Conservation (phyloP, 2,113 vertebrate genomes). For the Scatophagus argus region DNA sequence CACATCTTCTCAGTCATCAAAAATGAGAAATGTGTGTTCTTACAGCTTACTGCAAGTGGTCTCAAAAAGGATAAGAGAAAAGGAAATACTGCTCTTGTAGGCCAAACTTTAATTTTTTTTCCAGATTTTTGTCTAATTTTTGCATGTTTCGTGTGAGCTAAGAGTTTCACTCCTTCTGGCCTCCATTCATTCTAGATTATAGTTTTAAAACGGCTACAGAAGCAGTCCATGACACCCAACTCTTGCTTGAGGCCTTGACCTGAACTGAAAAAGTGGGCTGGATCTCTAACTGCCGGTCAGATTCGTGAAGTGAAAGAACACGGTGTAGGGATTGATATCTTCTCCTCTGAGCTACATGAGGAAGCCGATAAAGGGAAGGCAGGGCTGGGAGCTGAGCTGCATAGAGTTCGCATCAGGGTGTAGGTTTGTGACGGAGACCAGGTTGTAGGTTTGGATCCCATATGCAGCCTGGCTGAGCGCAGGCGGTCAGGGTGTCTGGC, state of each 20-base stretch:
- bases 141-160: neutral
- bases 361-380: neutral
- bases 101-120: neutral
- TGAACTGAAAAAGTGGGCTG: neutral
- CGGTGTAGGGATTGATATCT: slow-evolving; percentile 19
- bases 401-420: slow-evolving; percentile 35
- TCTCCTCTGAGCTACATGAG: slow-evolving; percentile 14
- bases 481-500: neutral
- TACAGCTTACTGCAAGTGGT: neutral
- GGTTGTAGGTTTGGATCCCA: slow-evolving; percentile 14
- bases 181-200: too few species aligned
- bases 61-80: neutral
- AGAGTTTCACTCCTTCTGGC: neutral
- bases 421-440: neutral
- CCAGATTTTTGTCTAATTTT: neutral
- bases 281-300: slow-evolving; percentile 23
- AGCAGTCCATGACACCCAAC: slow-evolving; percentile 17
- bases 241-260: neutral
- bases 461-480: neutral
- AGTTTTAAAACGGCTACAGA: slow-evolving; percentile 4
- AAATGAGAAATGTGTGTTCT: neutral
- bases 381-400: slow-evolving; percentile 28
- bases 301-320: slow-evolving; percentile 15
- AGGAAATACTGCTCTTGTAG: neutral
- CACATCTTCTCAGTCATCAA: neutral